Evolutionary conservation across 1,140 invertebrate species (phyloP), one percentile per base, ranked within the genome.

Genomic region (Drosophila cardini): DNA sequence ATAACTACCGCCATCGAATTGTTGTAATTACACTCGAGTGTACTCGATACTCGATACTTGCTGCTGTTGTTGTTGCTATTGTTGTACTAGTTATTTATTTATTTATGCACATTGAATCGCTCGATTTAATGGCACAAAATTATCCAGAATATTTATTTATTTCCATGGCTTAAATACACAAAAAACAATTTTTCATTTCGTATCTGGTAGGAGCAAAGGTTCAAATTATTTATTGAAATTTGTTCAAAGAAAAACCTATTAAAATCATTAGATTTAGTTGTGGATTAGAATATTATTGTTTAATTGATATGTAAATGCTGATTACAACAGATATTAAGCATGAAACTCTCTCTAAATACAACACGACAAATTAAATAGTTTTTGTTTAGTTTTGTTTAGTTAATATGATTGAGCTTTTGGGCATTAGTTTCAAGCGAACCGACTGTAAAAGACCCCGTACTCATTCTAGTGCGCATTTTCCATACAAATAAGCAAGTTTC

Each of bases 1-100:
- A 85, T 80, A 84, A 84, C 81, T 85, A 46, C 34, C 32, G 72
- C 48, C 57, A 63, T 62, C 57, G 60, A 57, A 65, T 60, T 67
- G 63, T 74, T 85, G 73, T 85, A 84, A 80, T 77, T 75, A 78
- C 79, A 72, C 21, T 69, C 36, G 36, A 50, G 16, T 26, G 32
- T 68, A 46, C 13, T 30, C 48, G 15, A 18, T 68, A 60, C 58
- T 64, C 50, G 30, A 48, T 53, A 78, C 60, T 63, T 21, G 42
- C 16, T 55, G 55, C 57, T 60, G 53, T 48, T 68, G 18, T 57
- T 26, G 8, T 21, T 40, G 10, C 30, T 52, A 52, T 48, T 45
- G 57, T 60, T 64, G 26, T 52, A 30, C 30, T 62, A 82, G 63
- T 78, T 42, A 80, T 76, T 76, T n/a, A 69, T 61, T 56, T 69